These are phyloP conservation scores for Leistus spinibarbis DNA, from an alignment of 2,888 invertebrate genomes.

Conservation along the genomic window DNA sequence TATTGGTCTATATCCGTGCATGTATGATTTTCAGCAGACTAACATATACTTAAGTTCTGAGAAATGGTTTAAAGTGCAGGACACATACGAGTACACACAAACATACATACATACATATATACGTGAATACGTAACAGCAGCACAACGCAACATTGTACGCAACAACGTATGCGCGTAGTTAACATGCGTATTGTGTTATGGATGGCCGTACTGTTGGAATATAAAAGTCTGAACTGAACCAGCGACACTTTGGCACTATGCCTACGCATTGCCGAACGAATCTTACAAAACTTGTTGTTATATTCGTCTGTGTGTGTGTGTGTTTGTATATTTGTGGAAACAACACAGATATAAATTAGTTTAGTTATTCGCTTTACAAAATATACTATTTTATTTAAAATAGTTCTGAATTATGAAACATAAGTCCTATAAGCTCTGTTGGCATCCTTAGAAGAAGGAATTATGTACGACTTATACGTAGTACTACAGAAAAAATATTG, in stretches of 20 bases:
- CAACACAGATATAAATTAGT: not conserved
- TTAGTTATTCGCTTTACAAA: no score
- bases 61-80: not conserved
- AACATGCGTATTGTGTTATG: not conserved
- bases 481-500: no score
- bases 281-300: not conserved
- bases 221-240: not conserved
- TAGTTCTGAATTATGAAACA: not conserved
- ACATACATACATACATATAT: not conserved
- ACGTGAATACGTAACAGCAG: not conserved
- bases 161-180: not conserved
- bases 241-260: not conserved
- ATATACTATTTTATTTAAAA: not conserved
- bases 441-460: no score
- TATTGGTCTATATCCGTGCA: slow-evolving; percentile 16
- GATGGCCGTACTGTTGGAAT: not conserved
- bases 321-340: not conserved
- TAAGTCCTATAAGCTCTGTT: not conserved
- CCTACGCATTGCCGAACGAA: not conserved
- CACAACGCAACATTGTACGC: not conserved
- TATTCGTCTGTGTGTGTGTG: no score
- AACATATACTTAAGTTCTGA: not conserved
- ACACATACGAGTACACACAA: not conserved
- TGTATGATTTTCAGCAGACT: not conserved
- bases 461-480: no score